Evolutionary conservation across 2,888 invertebrate genomes (phyloP).

Genomic region (Allolobophora icterica): DNA sequence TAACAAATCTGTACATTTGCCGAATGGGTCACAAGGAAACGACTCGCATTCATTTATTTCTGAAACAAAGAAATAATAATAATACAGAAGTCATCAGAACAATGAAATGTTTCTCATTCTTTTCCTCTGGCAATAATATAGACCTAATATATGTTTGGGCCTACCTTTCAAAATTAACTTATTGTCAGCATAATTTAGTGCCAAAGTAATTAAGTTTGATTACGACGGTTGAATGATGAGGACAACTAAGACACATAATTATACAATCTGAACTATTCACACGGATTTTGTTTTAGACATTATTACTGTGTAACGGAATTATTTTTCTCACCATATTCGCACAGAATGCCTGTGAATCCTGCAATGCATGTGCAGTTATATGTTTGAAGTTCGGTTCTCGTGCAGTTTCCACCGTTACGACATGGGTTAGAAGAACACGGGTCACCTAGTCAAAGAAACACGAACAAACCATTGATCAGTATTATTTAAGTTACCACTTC

Average conservation of each 20-base stretch:
- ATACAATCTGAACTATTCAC: not conserved
- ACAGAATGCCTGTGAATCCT: not conserved
- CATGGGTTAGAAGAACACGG: not conserved
- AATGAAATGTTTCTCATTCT: not conserved
- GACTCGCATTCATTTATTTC: constrained; percentile 17
- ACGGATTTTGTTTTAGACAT: not conserved
- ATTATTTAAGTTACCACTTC: not conserved
- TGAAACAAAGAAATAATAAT: not conserved
- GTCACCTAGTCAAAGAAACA: not conserved
- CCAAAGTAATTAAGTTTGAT: not conserved
- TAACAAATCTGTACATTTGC: not conserved
- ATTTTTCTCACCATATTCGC: not conserved
- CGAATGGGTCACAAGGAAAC: not conserved
- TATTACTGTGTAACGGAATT: not conserved
- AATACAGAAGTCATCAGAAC: not conserved
- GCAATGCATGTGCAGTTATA: not conserved
- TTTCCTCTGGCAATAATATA: not conserved
- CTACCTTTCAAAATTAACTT: not conserved
- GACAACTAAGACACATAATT: too few species aligned
- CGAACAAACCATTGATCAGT: not conserved
- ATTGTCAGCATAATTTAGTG: not conserved
- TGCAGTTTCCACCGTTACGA: not conserved
- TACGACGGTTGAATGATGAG: not conserved
- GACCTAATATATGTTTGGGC: not conserved
- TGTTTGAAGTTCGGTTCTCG: not conserved